These are phyloP conservation scores for Venturia canescens DNA, from an alignment of 1,140 invertebrate genomes.

Conservation along the genomic window DNA sequence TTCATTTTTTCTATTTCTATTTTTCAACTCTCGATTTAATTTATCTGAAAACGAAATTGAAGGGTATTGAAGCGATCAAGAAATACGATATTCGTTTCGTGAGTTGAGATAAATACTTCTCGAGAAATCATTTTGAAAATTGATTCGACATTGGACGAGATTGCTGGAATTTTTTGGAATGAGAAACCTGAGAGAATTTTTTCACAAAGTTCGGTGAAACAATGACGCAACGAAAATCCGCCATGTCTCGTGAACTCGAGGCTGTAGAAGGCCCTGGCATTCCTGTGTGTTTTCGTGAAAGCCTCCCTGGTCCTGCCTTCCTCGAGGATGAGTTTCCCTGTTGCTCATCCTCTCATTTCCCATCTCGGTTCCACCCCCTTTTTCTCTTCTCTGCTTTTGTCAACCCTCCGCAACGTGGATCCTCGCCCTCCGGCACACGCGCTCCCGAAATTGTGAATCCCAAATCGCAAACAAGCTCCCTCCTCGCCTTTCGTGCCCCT, in stretches of 20 bases:
- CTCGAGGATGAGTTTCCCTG: background rate
- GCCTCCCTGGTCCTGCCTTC: background rate
- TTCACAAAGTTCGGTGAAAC: background rate
- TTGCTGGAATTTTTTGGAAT: background rate
- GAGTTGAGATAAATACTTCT: too few species aligned
- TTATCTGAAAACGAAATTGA: too few species aligned
- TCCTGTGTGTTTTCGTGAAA: background rate
- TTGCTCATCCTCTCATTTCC: background rate
- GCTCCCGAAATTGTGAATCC: constrained; percentile 53
- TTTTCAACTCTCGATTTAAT: too few species aligned
- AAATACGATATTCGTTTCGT: too few species aligned
- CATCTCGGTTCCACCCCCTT: background rate
- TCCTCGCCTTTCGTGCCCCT: background rate
- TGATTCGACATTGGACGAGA: too few species aligned
- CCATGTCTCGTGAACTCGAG: background rate
- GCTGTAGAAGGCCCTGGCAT: background rate
- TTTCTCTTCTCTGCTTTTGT: background rate
- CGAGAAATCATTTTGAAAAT: too few species aligned
- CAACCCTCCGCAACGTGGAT: background rate
- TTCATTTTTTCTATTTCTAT: too few species aligned
- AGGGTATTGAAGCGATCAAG: too few species aligned
- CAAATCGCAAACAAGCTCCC: constrained; percentile 50
- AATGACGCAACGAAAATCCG: background rate
- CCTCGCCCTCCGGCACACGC: background rate
- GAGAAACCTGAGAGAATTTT: background rate